phyloP scores from a whole-genome alignment of 1,140 invertebrate genomes.

The Trichogramma pretiosum region DNA sequence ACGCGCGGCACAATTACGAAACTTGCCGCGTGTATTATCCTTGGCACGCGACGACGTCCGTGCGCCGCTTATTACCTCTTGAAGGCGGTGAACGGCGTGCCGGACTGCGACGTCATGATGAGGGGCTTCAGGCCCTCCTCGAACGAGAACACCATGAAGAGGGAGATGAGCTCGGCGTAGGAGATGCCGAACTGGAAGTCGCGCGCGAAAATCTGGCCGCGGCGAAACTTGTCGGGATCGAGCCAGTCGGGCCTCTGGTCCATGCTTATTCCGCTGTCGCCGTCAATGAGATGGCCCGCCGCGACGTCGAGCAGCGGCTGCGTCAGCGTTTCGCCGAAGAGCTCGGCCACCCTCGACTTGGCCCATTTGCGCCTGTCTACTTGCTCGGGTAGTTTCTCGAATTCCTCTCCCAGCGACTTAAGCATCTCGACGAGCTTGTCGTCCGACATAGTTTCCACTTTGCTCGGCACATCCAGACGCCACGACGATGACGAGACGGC shows the following conservation, averaged over 20 bases:
- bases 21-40: no score
- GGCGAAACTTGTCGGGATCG: constrained; percentile 38
- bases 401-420: not conserved
- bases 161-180: constrained; percentile 52
- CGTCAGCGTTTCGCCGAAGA: not conserved
- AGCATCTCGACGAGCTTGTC: not conserved
- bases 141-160: constrained; percentile 54
- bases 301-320: not conserved
- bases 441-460: not conserved
- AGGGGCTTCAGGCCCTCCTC: constrained; percentile 56
- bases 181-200: constrained; percentile 53
- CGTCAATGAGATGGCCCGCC: constrained; percentile 14
- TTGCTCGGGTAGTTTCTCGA: not conserved
- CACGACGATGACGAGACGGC: not conserved
- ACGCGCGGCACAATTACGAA: no score
- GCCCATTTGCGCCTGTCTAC: not conserved
- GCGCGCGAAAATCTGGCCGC: constrained; percentile 57
- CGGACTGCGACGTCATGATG: constrained; percentile 55
- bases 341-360: not conserved
- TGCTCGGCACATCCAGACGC: not conserved
- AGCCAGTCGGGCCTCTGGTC: constrained; percentile 30
- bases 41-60: no score
- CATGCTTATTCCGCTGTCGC: constrained; percentile 19
- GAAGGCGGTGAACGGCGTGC: constrained; percentile 55
- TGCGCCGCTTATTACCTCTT: no score